These are phyloP conservation scores for Ecdyonurus torrentis DNA, from an alignment of 2,888 invertebrate species.

Conservation along the genomic window DNA sequence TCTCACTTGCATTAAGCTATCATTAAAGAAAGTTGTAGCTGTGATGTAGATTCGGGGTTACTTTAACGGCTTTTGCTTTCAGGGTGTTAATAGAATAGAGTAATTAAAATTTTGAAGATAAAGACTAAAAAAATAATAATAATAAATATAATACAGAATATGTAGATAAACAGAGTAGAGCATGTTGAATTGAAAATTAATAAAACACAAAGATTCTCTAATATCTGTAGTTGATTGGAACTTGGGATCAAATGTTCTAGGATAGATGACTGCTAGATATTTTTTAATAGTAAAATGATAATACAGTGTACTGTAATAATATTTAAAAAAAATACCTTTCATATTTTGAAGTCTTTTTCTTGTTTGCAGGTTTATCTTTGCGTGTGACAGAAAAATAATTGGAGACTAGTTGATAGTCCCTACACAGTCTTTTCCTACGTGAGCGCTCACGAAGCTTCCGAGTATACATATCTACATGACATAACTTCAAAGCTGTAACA, in stretches of 20 bases:
- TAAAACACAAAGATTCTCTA: too few relatives aligned
- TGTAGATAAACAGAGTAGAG: neutral
- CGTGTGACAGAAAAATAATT: slow-evolving; percentile 54
- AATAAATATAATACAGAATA: neutral
- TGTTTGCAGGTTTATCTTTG: slow-evolving; percentile 36
- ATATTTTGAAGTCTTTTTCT: slow-evolving; percentile 28
- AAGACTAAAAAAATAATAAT: neutral
- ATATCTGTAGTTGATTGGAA: too few relatives aligned
- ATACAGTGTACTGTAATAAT: too few relatives aligned
- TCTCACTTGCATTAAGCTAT: too few relatives aligned
- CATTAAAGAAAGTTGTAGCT: too few relatives aligned
- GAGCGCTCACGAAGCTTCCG: slow-evolving; percentile 68
- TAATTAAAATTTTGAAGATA: neutral
- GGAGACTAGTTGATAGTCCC: slow-evolving; percentile 79
- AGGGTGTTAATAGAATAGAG: neutral
- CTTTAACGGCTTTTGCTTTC: too few relatives aligned
- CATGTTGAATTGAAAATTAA: too few relatives aligned
- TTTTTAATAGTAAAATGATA: too few relatives aligned
- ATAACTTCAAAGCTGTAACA: slow-evolving; percentile 57
- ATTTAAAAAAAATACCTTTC: too few relatives aligned
- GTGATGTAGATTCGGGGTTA: too few relatives aligned
- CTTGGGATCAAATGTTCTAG: too few relatives aligned
- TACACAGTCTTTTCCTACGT: slow-evolving; percentile 71
- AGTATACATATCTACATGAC: slow-evolving; percentile 85
- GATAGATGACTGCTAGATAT: too few relatives aligned